These are phyloP conservation scores for Pipistrellus pipistrellus DNA, from an alignment of 2,797 vertebrate species.

Conservation along the genomic window DNA sequence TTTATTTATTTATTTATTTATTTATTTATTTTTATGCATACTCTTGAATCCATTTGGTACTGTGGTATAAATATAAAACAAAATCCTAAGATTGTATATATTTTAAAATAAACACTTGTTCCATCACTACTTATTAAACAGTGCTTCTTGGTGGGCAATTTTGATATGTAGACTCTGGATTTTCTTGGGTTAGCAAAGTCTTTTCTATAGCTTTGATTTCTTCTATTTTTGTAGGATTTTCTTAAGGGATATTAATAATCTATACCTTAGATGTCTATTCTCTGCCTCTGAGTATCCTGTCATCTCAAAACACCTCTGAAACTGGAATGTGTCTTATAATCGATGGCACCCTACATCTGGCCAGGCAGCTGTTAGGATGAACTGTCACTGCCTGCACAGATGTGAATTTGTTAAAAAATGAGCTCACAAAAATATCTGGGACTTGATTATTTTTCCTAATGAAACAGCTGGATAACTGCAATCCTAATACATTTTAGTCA, in stretches of 20 bases:
- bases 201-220: constrained; percentile 10
- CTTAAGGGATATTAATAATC: background rate
- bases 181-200: background rate
- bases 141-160: background rate
- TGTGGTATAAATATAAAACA: background rate
- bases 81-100: background rate
- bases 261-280: background rate
- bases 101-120: background rate
- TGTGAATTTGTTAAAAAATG: background rate
- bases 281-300: background rate
- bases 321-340: background rate
- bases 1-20: background rate
- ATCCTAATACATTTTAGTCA: background rate
- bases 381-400: background rate
- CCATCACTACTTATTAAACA: background rate
- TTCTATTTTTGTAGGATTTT: background rate
- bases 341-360: background rate
- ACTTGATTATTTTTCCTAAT: background rate
- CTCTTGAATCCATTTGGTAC: background rate
- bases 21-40: background rate
- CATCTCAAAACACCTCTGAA: background rate
- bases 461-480: background rate
- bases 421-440: background rate
- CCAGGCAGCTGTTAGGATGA: background rate
- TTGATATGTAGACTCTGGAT: background rate